A percentile compares a stretch with the other conserved stretches of the same genome.
These are phyloP conservation scores for Stichopus chloronotus DNA, from an alignment of 35 echinoderm and acorn worm genomes.

Conservation along the genomic window DNA sequence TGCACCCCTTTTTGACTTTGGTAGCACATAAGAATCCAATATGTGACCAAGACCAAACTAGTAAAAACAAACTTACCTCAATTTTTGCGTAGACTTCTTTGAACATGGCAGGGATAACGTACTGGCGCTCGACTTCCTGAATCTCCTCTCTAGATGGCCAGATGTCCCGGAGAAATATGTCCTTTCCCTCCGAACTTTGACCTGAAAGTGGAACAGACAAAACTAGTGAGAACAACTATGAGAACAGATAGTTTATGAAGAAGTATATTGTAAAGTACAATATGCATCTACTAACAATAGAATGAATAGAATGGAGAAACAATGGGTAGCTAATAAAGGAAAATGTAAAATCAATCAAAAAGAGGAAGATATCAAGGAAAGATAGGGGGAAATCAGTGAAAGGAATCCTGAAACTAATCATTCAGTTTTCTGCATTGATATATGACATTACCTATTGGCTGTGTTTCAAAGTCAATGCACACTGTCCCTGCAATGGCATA, in stretches of 20 bases:
- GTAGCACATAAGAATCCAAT: no score
- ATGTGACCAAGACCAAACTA: background rate
- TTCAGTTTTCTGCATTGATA: no score
- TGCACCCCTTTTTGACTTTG: no score
- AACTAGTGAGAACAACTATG: no score
- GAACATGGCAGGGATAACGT: slow-evolving; percentile 99
- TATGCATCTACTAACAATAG: background rate
- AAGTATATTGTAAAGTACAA: background rate
- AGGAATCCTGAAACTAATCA: no score
- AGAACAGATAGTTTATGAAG: background rate
- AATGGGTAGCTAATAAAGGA: no score
- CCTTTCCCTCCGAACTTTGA: slow-evolving; percentile 77
- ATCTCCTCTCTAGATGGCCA: slow-evolving; percentile 92
- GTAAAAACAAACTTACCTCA: slow-evolving; percentile 58
- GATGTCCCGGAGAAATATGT: slow-evolving; percentile 91
- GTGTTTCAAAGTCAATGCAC: slow-evolving; percentile 91
- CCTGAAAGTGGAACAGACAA: slow-evolving; percentile 48
- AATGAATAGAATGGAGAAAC: no score
- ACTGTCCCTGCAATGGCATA: slow-evolving; percentile 97
- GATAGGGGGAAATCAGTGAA: no score
- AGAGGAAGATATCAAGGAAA: no score
- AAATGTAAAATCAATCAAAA: no score
- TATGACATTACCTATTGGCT: slow-evolving; percentile 80
- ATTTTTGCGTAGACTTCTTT: slow-evolving; percentile 96
- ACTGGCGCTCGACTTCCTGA: slow-evolving; percentile 90